phyloP scores from a whole-genome alignment of 2,113 vertebrate species.

The Blennius ocellaris region DNA sequence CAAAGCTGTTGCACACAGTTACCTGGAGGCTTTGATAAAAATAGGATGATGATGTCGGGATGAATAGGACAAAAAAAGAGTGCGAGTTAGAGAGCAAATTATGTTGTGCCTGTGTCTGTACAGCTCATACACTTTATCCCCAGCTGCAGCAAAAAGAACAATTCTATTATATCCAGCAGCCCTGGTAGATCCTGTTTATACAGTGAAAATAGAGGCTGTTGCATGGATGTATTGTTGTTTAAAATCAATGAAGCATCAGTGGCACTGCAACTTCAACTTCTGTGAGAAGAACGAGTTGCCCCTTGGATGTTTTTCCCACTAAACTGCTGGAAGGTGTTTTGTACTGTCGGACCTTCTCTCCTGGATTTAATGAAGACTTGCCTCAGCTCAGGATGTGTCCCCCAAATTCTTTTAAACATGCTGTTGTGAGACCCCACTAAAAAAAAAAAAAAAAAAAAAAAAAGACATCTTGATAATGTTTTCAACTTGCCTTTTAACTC shows the following conservation, averaged over 20 bases:
- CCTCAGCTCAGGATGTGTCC: too few relatives aligned
- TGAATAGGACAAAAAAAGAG: constrained; percentile 23
- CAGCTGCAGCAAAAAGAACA: constrained; percentile 42
- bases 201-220: constrained; percentile 19
- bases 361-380: too few relatives aligned
- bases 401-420: too few relatives aligned
- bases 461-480: too few relatives aligned
- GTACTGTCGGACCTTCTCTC: too few relatives aligned
- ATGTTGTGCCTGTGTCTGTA: constrained; percentile 32
- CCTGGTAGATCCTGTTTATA: constrained; percentile 32
- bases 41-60: constrained; percentile 34
- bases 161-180: constrained; percentile 26
- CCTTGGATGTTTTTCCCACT: too few relatives aligned
- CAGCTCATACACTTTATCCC: constrained; percentile 38
- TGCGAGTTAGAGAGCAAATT: constrained; percentile 33
- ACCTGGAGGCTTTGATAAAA: constrained; percentile 45
- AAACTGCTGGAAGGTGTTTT: too few relatives aligned
- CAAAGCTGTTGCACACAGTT: constrained; percentile 28
- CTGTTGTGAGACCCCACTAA: too few relatives aligned
- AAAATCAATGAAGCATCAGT: constrained; percentile 28
- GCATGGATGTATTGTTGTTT: constrained; percentile 10
- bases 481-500: too few relatives aligned
- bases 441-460: too few relatives aligned
- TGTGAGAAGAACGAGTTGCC: background rate
- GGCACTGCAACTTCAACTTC: constrained; percentile 3